Evolutionary conservation across 2,797 vertebrate genomes (phyloP).

Genomic region (Clamator glandarius): DNA sequence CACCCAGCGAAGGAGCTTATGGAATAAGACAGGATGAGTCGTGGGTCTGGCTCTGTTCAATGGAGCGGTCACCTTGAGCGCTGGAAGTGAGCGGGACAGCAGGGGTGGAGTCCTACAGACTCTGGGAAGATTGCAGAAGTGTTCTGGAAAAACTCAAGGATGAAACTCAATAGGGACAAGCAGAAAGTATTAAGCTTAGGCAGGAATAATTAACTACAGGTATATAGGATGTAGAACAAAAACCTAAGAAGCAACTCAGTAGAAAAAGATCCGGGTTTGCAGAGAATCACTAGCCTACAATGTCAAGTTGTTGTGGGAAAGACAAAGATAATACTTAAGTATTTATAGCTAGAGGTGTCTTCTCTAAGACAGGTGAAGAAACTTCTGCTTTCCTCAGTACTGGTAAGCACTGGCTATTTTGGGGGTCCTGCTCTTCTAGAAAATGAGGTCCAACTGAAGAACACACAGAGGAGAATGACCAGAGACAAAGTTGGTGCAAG

Average conservation of each 20-base stretch:
- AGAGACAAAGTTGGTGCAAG: background rate
- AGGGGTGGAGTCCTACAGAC: background rate
- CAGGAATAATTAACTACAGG: slow-evolving; percentile 66
- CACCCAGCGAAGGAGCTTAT: background rate
- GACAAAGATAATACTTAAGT: background rate
- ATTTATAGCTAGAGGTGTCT: background rate
- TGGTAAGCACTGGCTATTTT: background rate
- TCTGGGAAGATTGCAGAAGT: slow-evolving; percentile 27
- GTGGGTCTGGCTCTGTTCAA: background rate
- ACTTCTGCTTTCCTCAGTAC: background rate
- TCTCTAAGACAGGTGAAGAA: background rate
- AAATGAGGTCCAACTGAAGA: background rate
- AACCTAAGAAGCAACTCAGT: slow-evolving; percentile 31
- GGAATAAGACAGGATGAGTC: background rate
- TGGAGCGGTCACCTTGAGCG: background rate
- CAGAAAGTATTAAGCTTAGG: slow-evolving; percentile 62
- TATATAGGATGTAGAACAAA: slow-evolving; percentile 50
- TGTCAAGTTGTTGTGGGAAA: slow-evolving; percentile 30
- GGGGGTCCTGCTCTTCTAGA: background rate
- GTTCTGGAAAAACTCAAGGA: slow-evolving; percentile 50
- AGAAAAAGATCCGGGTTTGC: slow-evolving; percentile 56
- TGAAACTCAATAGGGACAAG: slow-evolving; percentile 54
- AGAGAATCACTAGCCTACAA: background rate
- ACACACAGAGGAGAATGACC: background rate
- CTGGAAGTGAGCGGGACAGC: background rate